phyloP scores from a whole-genome alignment of 2,113 vertebrate genomes.

The Stigmatopora nigra region DNA sequence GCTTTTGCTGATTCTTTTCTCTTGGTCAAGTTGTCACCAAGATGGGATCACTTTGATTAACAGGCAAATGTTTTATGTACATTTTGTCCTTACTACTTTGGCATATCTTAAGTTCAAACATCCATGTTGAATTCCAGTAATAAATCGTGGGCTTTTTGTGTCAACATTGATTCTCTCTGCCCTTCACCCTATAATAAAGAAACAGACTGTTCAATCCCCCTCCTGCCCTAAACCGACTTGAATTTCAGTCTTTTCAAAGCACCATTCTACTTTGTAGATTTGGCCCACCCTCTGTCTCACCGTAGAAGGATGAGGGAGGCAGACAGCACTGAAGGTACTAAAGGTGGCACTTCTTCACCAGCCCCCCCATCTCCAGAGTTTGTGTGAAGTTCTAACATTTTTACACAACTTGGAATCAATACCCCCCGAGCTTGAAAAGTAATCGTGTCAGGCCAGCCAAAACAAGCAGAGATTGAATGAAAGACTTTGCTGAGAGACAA shows the following conservation, averaged over 20 bases:
- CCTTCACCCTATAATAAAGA: conserved; percentile 65
- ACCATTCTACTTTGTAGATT: conserved; percentile 77
- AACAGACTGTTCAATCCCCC: conserved; percentile 82
- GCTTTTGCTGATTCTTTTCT: not conserved
- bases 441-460: conserved; percentile 46
- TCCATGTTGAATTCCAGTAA: conserved; percentile 54
- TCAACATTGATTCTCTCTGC: conserved; percentile 77
- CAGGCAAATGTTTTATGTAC: not conserved
- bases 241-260: conserved; percentile 83
- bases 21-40: not conserved
- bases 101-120: conserved; percentile 20
- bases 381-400: conserved; percentile 62
- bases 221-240: conserved; percentile 83
- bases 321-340: conserved; percentile 82
- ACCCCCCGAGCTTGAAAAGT: conserved; percentile 56
- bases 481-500: conserved; percentile 50
- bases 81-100: not conserved
- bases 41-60: not conserved
- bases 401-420: conserved; percentile 66
- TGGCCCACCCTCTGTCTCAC: conserved; percentile 68
- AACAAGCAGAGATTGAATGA: conserved; percentile 59
- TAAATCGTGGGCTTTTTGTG: conserved; percentile 58
- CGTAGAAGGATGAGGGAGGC: conserved; percentile 73
- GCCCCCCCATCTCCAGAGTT: conserved; percentile 55
- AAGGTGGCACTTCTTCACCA: conserved; percentile 65